phyloP scores from a whole-genome alignment of 2,888 invertebrate genomes.

The Nycteola revayana region DNA sequence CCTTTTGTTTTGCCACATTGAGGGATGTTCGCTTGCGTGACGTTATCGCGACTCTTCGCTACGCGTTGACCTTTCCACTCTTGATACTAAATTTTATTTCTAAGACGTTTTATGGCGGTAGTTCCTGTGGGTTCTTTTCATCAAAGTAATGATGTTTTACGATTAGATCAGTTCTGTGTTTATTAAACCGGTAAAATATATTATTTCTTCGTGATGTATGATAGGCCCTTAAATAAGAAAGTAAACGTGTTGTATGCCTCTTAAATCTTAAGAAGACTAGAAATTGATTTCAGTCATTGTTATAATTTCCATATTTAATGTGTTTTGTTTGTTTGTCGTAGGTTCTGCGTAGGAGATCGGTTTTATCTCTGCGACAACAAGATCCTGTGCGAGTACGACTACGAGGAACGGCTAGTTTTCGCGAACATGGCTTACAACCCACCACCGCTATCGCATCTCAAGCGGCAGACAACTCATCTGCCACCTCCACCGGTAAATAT shows the following conservation, averaged over 20 bases:
- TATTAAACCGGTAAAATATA: too few species aligned
- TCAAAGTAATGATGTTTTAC: slow-evolving; percentile 48
- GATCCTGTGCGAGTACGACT: slow-evolving; percentile 98
- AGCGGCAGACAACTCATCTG: slow-evolving; percentile 84
- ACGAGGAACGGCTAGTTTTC: slow-evolving; percentile 96
- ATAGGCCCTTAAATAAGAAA: too few species aligned
- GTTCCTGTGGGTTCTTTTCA: slow-evolving; percentile 46
- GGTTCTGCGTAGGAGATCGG: slow-evolving; percentile 98
- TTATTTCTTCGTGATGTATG: too few species aligned
- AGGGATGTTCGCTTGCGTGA: slow-evolving; percentile 76
- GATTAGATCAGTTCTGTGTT: slow-evolving; percentile 39
- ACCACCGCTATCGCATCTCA: slow-evolving; percentile 89
- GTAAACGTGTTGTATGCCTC: too few species aligned
- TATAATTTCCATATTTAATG: too few species aligned
- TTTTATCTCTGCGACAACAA: slow-evolving; percentile 99
- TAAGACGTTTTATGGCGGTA: slow-evolving; percentile 62
- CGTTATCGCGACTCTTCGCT: slow-evolving; percentile 67
- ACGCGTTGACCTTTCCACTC: slow-evolving; percentile 71
- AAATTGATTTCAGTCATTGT: too few species aligned
- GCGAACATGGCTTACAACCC: slow-evolving; percentile 97
- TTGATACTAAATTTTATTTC: slow-evolving; percentile 72
- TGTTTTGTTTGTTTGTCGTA: slow-evolving; percentile 66
- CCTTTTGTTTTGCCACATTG: slow-evolving; percentile 78
- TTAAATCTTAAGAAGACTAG: too few species aligned
- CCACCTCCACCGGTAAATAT: slow-evolving; percentile 83